Percentiles rank a stretch among this genome's conserved stretches.
phyloP scores from a whole-genome alignment of 2,888 invertebrate species.

The Dicranocentrus wangi region DNA sequence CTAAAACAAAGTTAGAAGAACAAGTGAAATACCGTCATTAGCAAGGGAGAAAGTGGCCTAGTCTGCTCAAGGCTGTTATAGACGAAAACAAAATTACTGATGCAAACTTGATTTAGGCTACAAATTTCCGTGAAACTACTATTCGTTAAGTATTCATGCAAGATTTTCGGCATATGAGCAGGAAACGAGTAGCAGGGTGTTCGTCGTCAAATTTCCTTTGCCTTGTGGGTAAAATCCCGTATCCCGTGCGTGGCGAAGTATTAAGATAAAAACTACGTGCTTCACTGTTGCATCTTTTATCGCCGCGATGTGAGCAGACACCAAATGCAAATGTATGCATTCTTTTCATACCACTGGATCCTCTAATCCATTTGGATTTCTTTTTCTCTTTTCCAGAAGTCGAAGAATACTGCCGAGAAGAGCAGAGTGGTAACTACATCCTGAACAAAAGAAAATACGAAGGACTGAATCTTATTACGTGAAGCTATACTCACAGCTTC shows the following conservation, averaged over 20 bases:
- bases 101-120: constrained; percentile 5
- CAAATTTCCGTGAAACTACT: background rate
- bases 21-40: background rate
- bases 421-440: too few species aligned
- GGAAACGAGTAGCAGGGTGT: background rate
- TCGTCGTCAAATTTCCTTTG: background rate
- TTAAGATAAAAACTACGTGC: background rate
- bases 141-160: background rate
- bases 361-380: too few species aligned
- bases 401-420: too few species aligned
- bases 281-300: too few species aligned
- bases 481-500: too few species aligned
- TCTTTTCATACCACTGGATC: too few species aligned
- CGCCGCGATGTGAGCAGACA: too few species aligned
- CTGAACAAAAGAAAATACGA: too few species aligned
- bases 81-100: background rate
- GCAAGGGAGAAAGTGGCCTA: background rate
- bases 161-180: background rate
- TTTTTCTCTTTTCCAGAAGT: too few species aligned
- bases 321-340: too few species aligned
- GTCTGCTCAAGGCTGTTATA: background rate
- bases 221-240: background rate
- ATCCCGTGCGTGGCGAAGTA: background rate
- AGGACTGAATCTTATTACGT: too few species aligned
- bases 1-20: background rate